Percentiles rank a stretch among this genome's conserved stretches.
phyloP scores from a whole-genome alignment of 2,888 invertebrate genomes.

The Alloscopus bannaensis region DNA sequence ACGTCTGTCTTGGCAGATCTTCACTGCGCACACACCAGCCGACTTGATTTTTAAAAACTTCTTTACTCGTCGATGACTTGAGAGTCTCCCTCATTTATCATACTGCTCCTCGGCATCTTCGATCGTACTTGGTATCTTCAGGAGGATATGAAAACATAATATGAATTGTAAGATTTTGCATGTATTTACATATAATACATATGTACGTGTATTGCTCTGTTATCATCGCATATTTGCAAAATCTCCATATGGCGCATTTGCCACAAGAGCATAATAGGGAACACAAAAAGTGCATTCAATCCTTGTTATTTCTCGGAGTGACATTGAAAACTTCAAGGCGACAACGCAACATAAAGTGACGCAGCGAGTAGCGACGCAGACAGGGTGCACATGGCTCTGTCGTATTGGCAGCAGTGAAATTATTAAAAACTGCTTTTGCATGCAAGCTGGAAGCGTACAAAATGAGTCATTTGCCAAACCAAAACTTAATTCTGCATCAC shows the following conservation, averaged over 20 bases:
- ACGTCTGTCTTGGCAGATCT: constrained; percentile 16
- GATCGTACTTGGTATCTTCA: constrained; percentile 65
- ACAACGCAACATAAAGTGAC: constrained; percentile 9
- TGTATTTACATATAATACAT: too few relatives aligned
- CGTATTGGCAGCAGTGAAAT: background rate
- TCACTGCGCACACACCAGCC: too few relatives aligned
- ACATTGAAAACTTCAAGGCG: constrained; percentile 44
- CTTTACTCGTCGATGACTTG: constrained; percentile 26
- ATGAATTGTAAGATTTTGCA: background rate
- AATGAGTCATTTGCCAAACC: constrained; percentile 12
- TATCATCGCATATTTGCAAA: too few relatives aligned
- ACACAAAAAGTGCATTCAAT: constrained; percentile 6
- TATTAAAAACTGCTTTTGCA: constrained; percentile 2
- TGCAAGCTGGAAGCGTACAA: too few relatives aligned
- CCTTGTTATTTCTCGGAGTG: constrained; percentile 10
- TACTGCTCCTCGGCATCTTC: constrained; percentile 57
- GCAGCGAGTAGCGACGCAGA: background rate
- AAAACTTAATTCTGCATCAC: background rate
- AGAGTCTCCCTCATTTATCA: constrained; percentile 31
- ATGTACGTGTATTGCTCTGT: too few relatives aligned
- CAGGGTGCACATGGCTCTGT: background rate
- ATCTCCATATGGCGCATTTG: constrained; percentile 14
- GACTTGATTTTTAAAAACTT: background rate
- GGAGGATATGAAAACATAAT: constrained; percentile 15
- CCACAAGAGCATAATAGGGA: background rate